Evolutionary conservation across 2,113 vertebrate species (phyloP).

Genomic region (Channa maculata): DNA sequence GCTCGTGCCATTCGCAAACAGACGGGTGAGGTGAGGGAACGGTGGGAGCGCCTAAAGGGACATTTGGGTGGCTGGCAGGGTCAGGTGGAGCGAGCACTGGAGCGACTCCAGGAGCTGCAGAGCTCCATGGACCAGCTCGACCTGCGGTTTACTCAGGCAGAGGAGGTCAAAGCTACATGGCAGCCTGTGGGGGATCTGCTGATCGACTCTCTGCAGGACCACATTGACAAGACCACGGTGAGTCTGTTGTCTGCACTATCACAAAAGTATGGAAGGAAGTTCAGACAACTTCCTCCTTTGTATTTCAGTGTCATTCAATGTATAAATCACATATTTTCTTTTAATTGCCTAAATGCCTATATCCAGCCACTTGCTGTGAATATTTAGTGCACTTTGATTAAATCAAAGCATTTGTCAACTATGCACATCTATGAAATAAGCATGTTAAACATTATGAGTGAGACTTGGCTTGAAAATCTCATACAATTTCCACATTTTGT

Average conservation of each 20-base stretch:
- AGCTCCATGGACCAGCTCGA: slow-evolving; percentile 95
- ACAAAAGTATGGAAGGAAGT: neutral
- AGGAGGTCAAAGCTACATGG: slow-evolving; percentile 89
- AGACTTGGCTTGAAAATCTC: slow-evolving; percentile 1
- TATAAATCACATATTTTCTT: neutral
- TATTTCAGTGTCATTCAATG: neutral
- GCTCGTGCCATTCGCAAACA: slow-evolving; percentile 96
- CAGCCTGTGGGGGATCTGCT: slow-evolving; percentile 94
- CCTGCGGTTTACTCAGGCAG: slow-evolving; percentile 88
- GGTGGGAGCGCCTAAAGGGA: slow-evolving; percentile 91
- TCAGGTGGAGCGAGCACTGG: slow-evolving; percentile 91
- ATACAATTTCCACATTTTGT: neutral
- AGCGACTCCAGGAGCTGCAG: slow-evolving; percentile 93
- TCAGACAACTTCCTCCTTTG: neutral
- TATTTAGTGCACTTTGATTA: neutral
- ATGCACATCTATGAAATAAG: neutral
- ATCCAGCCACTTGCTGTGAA: too few relatives aligned
- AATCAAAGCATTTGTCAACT: neutral
- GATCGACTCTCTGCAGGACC: slow-evolving; percentile 94
- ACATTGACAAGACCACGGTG: slow-evolving; percentile 91
- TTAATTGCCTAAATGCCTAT: neutral
- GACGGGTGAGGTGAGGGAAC: slow-evolving; percentile 92
- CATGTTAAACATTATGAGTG: neutral
- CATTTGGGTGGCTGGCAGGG: slow-evolving; percentile 90
- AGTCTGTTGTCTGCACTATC: slow-evolving; percentile 67